phyloP scores from a whole-genome alignment of 2,888 invertebrate genomes.

The Eugnorisma glareosa region DNA sequence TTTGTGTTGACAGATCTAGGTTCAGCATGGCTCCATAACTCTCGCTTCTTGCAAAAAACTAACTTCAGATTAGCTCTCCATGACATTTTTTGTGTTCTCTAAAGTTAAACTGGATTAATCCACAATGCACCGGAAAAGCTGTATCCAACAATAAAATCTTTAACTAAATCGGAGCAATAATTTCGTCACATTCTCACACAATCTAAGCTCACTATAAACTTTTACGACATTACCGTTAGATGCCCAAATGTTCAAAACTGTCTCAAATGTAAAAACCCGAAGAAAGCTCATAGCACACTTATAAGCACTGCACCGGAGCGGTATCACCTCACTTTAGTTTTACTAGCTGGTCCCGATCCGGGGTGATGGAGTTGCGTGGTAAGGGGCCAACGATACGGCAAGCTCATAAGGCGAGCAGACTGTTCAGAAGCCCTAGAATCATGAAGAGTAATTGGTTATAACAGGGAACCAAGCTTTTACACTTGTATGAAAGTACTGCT shows the following conservation, averaged over 20 bases:
- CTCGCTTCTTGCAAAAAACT: background rate
- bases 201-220: constrained; percentile 25
- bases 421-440: no score
- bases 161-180: constrained; percentile 6
- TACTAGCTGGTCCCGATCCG: background rate
- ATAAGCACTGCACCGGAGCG: background rate
- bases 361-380: background rate
- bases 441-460: no score
- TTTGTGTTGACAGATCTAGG: background rate
- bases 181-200: constrained; percentile 23
- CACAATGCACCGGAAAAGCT: constrained; percentile 6
- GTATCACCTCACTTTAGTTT: background rate
- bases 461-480: no score
- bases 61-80: background rate
- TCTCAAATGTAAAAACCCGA: constrained; percentile 31
- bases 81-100: background rate
- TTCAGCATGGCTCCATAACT: background rate
- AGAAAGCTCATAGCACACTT: constrained; percentile 10
- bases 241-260: constrained; percentile 28
- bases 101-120: background rate
- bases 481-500: no score
- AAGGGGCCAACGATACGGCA: no score
- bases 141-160: background rate
- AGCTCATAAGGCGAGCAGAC: no score
- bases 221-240: constrained; percentile 48